Base-by-base conservation (phyloP, 1,140 invertebrate genomes). In the Brachionus paranguensis region DNA sequence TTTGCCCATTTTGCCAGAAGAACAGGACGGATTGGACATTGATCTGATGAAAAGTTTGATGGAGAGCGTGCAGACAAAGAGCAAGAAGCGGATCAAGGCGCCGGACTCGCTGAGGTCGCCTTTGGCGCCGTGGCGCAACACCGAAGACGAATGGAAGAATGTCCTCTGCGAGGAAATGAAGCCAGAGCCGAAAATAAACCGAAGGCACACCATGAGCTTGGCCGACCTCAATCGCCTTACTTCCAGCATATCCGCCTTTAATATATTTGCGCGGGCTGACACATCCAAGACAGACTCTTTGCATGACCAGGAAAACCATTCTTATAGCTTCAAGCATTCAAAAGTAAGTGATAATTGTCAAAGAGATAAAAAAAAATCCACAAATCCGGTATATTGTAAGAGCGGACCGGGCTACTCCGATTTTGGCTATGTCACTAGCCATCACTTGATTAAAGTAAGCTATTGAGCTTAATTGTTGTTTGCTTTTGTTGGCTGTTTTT, bases 371-470 rank as follows among this genome's bases (percentile, higher is more conserved):
- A 27, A 24, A 50, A 76, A 24, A n/a, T 17, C 50, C 20, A 76
- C 33, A n/a, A 50, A 33, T 76, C 78, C 55, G 17, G 29, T 81
- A 45, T 81, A 81, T 81, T 45, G 33, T 45, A 81, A 68, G n/a
- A 64, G 50, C n/a, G 78, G 78, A 27, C 78, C 78, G 11, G 78
- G 78, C 78, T 68, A 81, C 37, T 43, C 29, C 41, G 78, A 81
- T 24, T 81, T 81, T 64, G 78, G 78, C n/a, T 81, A 45, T 81
- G 78, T 81, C 41, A 81, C 53, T 68, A 43, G 33, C 20, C 78
- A 81, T 27, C 53, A 81, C 14, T 68, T 81, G 33, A 47, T 81
- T 43, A 81, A 81, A 81, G 78, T 81, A 81, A 81, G 50, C 10
- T 41, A 17, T 29, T 64, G 37, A 79, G 4, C n/a, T 53, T 0